Conservation (phyloP, 2,113 vertebrate species). For the Anguilla japonica region DNA sequence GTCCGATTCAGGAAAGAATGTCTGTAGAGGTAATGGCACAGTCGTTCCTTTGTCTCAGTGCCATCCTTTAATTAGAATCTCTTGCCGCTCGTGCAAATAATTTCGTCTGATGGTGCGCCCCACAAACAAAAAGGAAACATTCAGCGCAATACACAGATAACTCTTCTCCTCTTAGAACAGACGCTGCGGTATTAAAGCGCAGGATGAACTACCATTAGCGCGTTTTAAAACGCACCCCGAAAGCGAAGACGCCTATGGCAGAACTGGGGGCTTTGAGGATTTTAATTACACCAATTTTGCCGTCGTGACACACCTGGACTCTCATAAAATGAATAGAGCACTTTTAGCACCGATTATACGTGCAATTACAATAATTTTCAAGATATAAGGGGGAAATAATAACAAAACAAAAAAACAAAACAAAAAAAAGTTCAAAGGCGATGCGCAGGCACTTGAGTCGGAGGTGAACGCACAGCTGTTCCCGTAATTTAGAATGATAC, state of each 20-base stretch:
- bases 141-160: not conserved
- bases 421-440: not conserved
- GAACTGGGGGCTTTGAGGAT: not conserved
- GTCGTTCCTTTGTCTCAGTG: not conserved
- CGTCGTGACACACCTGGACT: not conserved
- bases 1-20: not conserved
- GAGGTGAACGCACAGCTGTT: slow-evolving; percentile 6
- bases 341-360: not conserved
- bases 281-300: not conserved
- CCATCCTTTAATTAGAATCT: slow-evolving; percentile 8
- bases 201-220: slow-evolving; percentile 1
- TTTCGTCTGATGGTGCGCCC: not conserved
- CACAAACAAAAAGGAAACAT: not conserved
- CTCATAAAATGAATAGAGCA: not conserved
- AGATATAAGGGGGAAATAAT: not conserved
- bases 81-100: not conserved
- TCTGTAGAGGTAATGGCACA: not conserved
- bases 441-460: not conserved
- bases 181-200: not conserved
- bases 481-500: slow-evolving; percentile 51
- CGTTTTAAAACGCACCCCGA: not conserved
- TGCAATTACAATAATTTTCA: not conserved
- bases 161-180: slow-evolving; percentile 10
- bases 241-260: not conserved
- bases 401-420: not conserved